These are phyloP conservation scores for Anthopleura xanthogrammica DNA, from an alignment of 92 coral and sea anemone genomes.

Conservation along the genomic window DNA sequence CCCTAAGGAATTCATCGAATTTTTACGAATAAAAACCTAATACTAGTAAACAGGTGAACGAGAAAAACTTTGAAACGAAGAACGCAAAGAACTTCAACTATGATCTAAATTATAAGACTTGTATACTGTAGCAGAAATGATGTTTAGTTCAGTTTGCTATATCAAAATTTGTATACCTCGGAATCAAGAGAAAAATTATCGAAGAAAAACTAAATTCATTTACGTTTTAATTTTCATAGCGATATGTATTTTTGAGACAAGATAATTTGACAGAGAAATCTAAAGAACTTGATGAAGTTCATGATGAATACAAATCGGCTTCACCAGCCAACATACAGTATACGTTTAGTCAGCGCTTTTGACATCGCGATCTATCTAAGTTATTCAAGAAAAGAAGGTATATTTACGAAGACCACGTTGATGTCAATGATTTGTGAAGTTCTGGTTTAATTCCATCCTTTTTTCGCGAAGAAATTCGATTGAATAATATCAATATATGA, in stretches of 20 bases:
- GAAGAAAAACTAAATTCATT: not conserved
- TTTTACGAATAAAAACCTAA: not conserved
- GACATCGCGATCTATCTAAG: not conserved
- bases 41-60: not conserved
- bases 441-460: not conserved
- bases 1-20: not conserved
- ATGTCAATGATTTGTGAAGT: not conserved
- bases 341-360: constrained; percentile 18
- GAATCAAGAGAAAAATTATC: not conserved
- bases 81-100: constrained; percentile 31
- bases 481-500: not conserved
- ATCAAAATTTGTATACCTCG: not conserved
- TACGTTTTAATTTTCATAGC: not conserved
- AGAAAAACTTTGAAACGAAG: not conserved
- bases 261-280: not conserved
- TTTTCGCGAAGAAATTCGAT: constrained; percentile 13
- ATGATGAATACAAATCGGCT: not conserved
- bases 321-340: not conserved
- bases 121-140: not conserved
- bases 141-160: not conserved
- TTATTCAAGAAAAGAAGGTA: not conserved
- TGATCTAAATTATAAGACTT: not conserved
- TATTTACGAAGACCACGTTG: not conserved
- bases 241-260: not conserved
- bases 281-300: not conserved